Evolutionary conservation across 92 coral and sea anemone genomes (phyloP).

Genomic region (Diadumene lineata): DNA sequence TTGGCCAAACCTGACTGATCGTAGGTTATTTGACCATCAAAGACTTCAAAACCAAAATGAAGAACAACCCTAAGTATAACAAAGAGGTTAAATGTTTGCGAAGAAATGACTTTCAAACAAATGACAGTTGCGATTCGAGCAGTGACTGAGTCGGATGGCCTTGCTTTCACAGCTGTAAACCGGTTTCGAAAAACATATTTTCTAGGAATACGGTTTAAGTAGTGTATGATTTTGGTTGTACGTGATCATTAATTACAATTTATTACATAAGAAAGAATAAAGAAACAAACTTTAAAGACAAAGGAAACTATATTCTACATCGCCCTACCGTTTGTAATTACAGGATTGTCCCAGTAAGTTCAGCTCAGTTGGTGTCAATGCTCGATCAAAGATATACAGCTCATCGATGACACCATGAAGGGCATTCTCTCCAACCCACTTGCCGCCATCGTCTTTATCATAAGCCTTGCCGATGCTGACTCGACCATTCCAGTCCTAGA

Average conservation of each 20-base stretch:
- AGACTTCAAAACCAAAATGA: slow-evolving; percentile 86
- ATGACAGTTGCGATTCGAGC: too few species aligned
- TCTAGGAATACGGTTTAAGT: too few species aligned
- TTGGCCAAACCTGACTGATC: slow-evolving; percentile 98
- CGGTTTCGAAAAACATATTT: too few species aligned
- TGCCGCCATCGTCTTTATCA: slow-evolving; percentile 57
- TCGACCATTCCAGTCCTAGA: slow-evolving; percentile 94
- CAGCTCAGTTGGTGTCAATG: slow-evolving; percentile 76
- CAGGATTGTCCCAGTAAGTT: slow-evolving; percentile 81
- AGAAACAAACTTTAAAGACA: too few species aligned
- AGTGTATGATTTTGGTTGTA: too few species aligned
- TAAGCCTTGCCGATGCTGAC: slow-evolving; percentile 87
- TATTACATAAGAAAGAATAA: too few species aligned
- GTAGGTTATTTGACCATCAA: slow-evolving; percentile 67
- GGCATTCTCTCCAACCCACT: slow-evolving; percentile 70
- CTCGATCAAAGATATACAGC: slow-evolving; percentile 83
- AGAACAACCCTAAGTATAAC: slow-evolving; percentile 59
- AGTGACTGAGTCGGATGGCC: too few species aligned
- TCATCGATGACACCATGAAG: slow-evolving; percentile 87
- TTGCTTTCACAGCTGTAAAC: too few species aligned
- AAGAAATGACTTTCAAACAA: too few species aligned
- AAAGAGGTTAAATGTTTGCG: too few species aligned
- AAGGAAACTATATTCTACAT: too few species aligned
- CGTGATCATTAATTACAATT: too few species aligned
- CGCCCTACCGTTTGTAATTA: slow-evolving; percentile 69